Evolutionary conservation across 2,888 invertebrate species (phyloP), one percentile per base, ranked within the genome.

Genomic region (Acleris literana): DNA sequence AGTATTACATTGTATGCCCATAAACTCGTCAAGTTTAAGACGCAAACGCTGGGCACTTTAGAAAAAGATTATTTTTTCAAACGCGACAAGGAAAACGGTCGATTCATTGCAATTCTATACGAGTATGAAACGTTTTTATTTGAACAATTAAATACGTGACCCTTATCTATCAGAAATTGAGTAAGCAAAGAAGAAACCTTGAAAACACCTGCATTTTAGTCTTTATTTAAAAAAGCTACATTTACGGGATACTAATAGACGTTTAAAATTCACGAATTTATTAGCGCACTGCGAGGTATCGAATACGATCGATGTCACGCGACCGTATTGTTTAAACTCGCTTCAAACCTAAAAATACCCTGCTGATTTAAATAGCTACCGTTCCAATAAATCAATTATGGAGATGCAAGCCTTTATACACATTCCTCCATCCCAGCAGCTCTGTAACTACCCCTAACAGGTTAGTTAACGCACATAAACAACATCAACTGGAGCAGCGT

Each of bases 161-260:
- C 29, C 61, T 60, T 65, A 85, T 84, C 83, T 79, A 82, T 84
- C 83, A 79, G 83, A 85, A 82, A 81, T 79, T 73, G 48, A 72
- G 74, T 77, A 82, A 83, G 83, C 79, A 84, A 83, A 82, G 79
- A 71, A 72, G 68, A 78, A 81, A 72, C 86, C 87, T 88, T 88
- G 86, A 73, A 75, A 65, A 70, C 69, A 76, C 87, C 85, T 86
- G 87, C 83, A 74, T 80, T 80, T 76, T 76, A 78, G 73, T 63
- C 20, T 68, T 58, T 48, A 54, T 64, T 58, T 54, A 78, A 80
- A 82, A 76, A 78, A 80, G 75, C 77, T 78, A 78, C 84, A 82
- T 83, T 80, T 76, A 76, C 78, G 75, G 83, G 74, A 75, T 84
- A 84, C 86, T 81, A 84, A 87, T 83, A 79, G 79, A 82, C 75